Conservation (phyloP, 1,140 invertebrate genomes). For the Drosophila albomicans region DNA sequence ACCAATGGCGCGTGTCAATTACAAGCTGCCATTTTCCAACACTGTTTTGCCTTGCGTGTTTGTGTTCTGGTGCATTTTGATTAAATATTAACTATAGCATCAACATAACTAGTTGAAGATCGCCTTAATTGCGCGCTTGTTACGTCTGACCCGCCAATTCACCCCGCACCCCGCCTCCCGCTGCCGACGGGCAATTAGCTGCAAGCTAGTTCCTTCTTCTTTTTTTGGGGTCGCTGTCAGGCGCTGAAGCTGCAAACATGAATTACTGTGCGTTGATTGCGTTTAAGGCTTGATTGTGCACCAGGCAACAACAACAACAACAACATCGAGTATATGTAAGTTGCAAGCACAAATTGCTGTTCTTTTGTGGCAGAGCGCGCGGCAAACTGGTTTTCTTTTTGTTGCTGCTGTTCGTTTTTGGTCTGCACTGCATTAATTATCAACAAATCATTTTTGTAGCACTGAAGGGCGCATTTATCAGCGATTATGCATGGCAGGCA, state of each 20-base stretch:
- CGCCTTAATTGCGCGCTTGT: conserved; percentile 77
- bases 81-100: not conserved
- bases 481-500: conserved; percentile 71
- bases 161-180: not conserved
- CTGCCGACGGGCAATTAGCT: conserved; percentile 64
- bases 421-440: conserved; percentile 74
- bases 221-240: conserved; percentile 39
- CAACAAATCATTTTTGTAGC: conserved; percentile 82
- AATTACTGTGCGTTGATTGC: conserved; percentile 82
- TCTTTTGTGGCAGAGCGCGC: conserved; percentile 58
- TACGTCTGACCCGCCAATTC: conserved; percentile 20
- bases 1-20: not conserved
- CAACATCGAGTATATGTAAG: conserved; percentile 9
- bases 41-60: conserved; percentile 6
- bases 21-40: not conserved
- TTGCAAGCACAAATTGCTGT: conserved; percentile 68
- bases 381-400: conserved; percentile 67
- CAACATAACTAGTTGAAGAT: conserved; percentile 27
- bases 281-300: conserved; percentile 75
- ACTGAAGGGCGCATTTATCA: conserved; percentile 78
- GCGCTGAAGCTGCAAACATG: conserved; percentile 51
- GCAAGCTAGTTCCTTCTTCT: conserved; percentile 44
- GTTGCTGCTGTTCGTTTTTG: conserved; percentile 28
- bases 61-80: conserved; percentile 10
- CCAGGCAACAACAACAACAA: conserved; percentile 30